Evolutionary conservation across 2,113 vertebrate species (phyloP).

Genomic region (Orthonyx spaldingii): DNA sequence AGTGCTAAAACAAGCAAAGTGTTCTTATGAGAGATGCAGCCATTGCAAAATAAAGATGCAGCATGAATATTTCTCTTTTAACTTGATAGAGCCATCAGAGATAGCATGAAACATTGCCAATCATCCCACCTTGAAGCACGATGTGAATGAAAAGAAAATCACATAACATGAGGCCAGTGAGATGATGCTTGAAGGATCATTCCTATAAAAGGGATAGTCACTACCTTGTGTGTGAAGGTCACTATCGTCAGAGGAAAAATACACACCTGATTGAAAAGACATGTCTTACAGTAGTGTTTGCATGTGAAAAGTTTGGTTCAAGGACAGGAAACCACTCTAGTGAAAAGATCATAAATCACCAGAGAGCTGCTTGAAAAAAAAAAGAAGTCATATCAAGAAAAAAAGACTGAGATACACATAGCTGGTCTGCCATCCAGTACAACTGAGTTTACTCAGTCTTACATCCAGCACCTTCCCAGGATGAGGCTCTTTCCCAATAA

Average conservation of each 20-base stretch:
- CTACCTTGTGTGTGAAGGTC: conserved; percentile 28
- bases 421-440: neutral
- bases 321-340: conserved; percentile 17
- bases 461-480: neutral
- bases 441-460: neutral
- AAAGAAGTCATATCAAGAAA: neutral
- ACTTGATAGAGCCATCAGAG: neutral
- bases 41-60: neutral
- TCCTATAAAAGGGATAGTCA: neutral
- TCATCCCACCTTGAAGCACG: conserved; percentile 15
- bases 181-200: conserved; percentile 27
- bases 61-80: neutral
- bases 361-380: neutral
- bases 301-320: neutral
- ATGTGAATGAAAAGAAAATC: conserved; percentile 14
- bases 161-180: neutral
- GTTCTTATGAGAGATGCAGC: neutral
- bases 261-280: neutral
- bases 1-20: neutral
- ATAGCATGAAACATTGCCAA: conserved; percentile 8
- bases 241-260: neutral
- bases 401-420: neutral
- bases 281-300: neutral
- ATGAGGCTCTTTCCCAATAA: neutral
- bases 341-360: conserved; percentile 13